These are phyloP conservation scores for Agrochola lychnidis DNA, from an alignment of 2,888 invertebrate species.

Conservation along the genomic window DNA sequence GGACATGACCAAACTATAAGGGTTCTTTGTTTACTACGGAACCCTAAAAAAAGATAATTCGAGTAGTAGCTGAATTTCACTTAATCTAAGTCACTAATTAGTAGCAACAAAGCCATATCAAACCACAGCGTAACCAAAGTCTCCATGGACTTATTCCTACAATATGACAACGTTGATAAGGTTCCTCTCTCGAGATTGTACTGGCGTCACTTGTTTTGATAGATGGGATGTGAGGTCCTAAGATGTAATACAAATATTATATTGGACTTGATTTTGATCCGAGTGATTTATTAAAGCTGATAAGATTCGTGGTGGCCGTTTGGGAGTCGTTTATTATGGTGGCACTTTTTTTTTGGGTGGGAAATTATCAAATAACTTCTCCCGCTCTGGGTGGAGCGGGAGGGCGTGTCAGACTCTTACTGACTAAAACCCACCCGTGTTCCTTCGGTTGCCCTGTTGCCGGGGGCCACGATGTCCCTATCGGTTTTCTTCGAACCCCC, in stretches of 20 bases:
- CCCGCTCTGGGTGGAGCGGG: no score
- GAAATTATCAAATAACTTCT: no score
- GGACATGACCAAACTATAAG: no score
- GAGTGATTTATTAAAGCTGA: constrained; percentile 36
- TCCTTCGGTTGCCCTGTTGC: no score
- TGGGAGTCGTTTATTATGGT: neutral
- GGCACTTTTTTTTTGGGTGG: no score
- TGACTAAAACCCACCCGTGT: no score
- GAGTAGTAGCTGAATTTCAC: neutral
- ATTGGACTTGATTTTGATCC: constrained; percentile 6
- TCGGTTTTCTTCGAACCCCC: no score
- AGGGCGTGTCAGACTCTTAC: no score
- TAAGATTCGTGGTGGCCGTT: neutral
- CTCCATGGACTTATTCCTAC: neutral
- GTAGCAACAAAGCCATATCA: neutral
- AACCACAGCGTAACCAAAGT: neutral
- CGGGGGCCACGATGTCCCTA: no score
- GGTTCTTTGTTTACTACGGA: no score
- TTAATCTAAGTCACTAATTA: neutral
- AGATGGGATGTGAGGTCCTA: neutral
- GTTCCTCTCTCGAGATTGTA: neutral
- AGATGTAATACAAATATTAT: constrained; percentile 5
- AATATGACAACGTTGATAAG: constrained; percentile 3
- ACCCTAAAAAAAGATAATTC: neutral
- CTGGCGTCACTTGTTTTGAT: neutral